A percentile compares a stretch with the other conserved stretches of the same genome.
Conservation (phyloP, 2,113 vertebrate genomes). For the Pelecanoides urinatrix region DNA sequence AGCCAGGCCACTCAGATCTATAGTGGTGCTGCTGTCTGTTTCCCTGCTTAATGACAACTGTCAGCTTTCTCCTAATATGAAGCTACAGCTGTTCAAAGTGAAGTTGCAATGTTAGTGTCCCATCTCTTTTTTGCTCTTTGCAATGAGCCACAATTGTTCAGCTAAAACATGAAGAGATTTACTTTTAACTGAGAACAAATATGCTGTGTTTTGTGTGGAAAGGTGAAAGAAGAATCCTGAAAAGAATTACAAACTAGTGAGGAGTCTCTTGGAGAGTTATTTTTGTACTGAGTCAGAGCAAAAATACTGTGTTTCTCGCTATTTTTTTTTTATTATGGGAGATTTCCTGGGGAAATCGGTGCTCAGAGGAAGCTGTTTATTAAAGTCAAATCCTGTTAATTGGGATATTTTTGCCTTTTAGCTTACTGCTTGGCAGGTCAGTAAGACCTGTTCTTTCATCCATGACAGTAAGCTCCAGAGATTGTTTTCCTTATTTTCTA, state of each 20-base stretch:
- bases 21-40: not conserved
- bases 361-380: not conserved
- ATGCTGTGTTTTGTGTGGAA: not conserved
- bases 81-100: not conserved
- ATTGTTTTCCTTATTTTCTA: not conserved
- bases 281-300: not conserved
- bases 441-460: not conserved
- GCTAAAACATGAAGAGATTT: not conserved
- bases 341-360: not conserved
- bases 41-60: not conserved
- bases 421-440: not conserved
- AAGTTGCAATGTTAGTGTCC: not conserved
- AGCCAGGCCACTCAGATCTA: not conserved
- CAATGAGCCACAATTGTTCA: not conserved
- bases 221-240: not conserved
- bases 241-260: not conserved
- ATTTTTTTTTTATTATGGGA: not conserved
- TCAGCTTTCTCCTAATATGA: not conserved
- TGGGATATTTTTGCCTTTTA: not conserved
- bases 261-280: not conserved
- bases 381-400: not conserved
- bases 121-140: not conserved
- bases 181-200: not conserved
- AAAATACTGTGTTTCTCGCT: not conserved
- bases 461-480: not conserved